Percentiles rank a stretch among this genome's conserved stretches.
Conservation (phyloP, 1,140 invertebrate genomes). For the Drosophila lacertosa region DNA sequence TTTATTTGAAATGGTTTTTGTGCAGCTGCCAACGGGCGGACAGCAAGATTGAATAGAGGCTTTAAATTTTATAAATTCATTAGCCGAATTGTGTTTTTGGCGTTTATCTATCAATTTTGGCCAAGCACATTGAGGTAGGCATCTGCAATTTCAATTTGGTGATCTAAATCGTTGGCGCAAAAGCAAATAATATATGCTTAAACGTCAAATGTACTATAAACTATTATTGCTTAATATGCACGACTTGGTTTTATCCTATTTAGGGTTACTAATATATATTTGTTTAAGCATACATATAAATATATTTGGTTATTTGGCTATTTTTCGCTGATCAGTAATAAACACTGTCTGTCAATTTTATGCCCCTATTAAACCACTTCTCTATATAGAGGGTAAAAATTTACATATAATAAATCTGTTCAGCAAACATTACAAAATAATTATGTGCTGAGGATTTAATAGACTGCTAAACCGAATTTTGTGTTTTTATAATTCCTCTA, state of each 20-base stretch:
- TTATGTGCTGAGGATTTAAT: slow-evolving; percentile 9
- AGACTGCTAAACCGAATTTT: background rate
- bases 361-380: background rate
- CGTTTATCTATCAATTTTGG: slow-evolving; percentile 9
- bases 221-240: background rate
- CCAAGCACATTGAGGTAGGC: slow-evolving; percentile 16
- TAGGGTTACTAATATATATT: too few species aligned
- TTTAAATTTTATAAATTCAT: slow-evolving; percentile 35
- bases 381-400: background rate
- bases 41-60: slow-evolving; percentile 11
- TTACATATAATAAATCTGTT: background rate
- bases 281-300: too few species aligned
- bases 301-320: too few species aligned
- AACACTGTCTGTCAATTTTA: background rate
- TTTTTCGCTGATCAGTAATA: too few species aligned
- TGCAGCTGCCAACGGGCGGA: slow-evolving; percentile 1
- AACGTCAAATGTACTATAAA: slow-evolving; percentile 1
- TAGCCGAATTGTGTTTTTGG: slow-evolving; percentile 11
- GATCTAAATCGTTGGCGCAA: background rate
- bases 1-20: slow-evolving; percentile 3
- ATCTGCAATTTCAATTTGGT: background rate
- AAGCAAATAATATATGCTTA: background rate
- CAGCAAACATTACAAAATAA: background rate
- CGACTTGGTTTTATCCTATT: background rate
- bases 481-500: background rate